phyloP scores from a whole-genome alignment of 2,888 invertebrate genomes.

The Aporophyla nigra region DNA sequence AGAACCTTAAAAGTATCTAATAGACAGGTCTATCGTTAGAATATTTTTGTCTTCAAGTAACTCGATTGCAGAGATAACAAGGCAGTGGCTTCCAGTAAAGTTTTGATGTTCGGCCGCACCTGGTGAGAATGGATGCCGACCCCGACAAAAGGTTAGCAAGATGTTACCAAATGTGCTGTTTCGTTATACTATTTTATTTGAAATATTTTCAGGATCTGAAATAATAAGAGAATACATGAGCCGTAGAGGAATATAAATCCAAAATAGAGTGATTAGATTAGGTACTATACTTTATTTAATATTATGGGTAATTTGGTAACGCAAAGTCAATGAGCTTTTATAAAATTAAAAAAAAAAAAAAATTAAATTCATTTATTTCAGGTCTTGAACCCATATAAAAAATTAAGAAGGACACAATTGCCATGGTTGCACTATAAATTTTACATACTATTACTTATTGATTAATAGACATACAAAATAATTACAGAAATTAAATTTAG shows the following conservation, averaged over 20 bases:
- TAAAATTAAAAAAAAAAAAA: too few relatives aligned
- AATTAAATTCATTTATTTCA: too few relatives aligned
- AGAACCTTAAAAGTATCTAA: not conserved
- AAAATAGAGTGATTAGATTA: not conserved
- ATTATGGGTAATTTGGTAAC: not conserved
- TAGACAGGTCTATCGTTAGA: too few relatives aligned
- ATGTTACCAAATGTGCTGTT: not conserved
- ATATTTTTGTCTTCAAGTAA: constrained; percentile 10
- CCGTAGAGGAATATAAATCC: not conserved
- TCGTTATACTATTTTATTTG: constrained; percentile 5
- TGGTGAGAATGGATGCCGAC: not conserved
- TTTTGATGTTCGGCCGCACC: not conserved
- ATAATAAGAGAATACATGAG: not conserved
- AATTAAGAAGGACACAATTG: too few relatives aligned
- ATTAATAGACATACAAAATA: too few relatives aligned
- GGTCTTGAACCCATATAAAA: too few relatives aligned
- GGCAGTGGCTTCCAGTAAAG: not conserved
- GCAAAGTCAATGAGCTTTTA: too few relatives aligned
- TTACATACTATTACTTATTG: too few relatives aligned
- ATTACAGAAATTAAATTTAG: too few relatives aligned
- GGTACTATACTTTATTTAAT: not conserved
- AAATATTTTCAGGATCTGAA: constrained; percentile 21
- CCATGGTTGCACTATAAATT: too few relatives aligned
- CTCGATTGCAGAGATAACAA: not conserved
- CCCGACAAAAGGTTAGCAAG: constrained; percentile 4